Evolutionary conservation across 2,888 invertebrate genomes (phyloP), one percentile per base, ranked within the genome.

Genomic region (Patella depressa): DNA sequence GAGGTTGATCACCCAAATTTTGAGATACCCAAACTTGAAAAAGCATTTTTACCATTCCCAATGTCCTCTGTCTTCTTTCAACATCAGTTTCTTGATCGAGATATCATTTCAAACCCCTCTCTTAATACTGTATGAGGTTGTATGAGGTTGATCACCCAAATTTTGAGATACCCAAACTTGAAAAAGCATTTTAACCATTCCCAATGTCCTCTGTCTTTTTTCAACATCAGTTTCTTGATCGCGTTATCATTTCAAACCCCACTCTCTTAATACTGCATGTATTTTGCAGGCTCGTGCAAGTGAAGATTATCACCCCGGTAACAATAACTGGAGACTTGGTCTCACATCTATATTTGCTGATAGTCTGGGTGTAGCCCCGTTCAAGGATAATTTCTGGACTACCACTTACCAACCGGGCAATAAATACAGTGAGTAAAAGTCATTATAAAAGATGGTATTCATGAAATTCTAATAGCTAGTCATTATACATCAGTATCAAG

Each of bases 301-400:
- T 69, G 74, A 69, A 12, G 86, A 86, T 75, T 86, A 86, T 75
- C 81, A 78, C 19, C 82, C 83, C 12, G 81, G 82, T 3, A 57
- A 17, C 34, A 81, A 83, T 19, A 78, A 86, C 59, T 86, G 86
- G 86, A 81, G 77, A 72, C 82, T 86, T 19, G 86, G 86, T 0
- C 74, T 84, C 9, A 76, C 82, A 12, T 85, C 85, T 15, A 78
- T 85, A 76, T 79, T 86, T 72, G 85, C 84, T 53, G 77, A 81
- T 65, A 82, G 84, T 12, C 55, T 86, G 12, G 85, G 83, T 12
- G 69, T 87, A 2, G 81, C 82, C 9, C 86, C 86, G 1, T 85
- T 82, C 72, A 87, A 87, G 74, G 87, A 87, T 76, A 84, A 82
- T 24, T 87, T 85, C 79, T 87, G 87, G 87, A 84, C 86, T 1